Conservation (phyloP, 2,797 vertebrate genomes). For the Onychomys torridus region DNA sequence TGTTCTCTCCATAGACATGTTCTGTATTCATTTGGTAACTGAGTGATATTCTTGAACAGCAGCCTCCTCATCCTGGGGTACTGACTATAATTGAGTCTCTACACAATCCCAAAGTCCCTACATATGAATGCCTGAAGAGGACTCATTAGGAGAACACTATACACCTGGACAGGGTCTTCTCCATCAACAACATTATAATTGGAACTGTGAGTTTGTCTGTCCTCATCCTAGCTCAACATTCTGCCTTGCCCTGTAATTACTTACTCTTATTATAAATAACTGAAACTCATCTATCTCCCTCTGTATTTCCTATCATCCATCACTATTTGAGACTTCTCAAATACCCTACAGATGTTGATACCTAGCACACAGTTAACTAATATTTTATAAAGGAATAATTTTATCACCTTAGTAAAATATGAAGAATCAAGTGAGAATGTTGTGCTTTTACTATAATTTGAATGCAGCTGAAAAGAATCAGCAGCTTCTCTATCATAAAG, state of each 20-base stretch:
- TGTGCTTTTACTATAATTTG: neutral
- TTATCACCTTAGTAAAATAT: neutral
- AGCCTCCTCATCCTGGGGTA: neutral
- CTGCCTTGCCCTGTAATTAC: neutral
- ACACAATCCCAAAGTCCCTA: neutral
- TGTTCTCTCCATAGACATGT: neutral
- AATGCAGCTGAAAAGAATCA: neutral
- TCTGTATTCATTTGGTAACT: neutral
- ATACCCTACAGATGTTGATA: neutral
- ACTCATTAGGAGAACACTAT: conserved; percentile 20
- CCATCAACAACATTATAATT: neutral
- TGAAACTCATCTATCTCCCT: neutral
- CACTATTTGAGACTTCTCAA: neutral
- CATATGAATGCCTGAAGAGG: neutral
- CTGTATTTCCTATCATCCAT: conserved; percentile 7
- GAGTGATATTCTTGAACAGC: neutral
- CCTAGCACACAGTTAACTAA: neutral
- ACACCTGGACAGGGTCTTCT: neutral
- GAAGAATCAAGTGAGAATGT: neutral
- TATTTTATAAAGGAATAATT: conserved; percentile 37
- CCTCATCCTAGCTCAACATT: neutral
- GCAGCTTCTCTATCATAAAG: neutral
- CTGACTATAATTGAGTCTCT: neutral
- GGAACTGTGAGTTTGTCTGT: neutral
- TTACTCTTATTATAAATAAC: neutral